These are phyloP conservation scores for Canis aureus DNA, from an alignment of 2,113 vertebrate species.

Conservation along the genomic window DNA sequence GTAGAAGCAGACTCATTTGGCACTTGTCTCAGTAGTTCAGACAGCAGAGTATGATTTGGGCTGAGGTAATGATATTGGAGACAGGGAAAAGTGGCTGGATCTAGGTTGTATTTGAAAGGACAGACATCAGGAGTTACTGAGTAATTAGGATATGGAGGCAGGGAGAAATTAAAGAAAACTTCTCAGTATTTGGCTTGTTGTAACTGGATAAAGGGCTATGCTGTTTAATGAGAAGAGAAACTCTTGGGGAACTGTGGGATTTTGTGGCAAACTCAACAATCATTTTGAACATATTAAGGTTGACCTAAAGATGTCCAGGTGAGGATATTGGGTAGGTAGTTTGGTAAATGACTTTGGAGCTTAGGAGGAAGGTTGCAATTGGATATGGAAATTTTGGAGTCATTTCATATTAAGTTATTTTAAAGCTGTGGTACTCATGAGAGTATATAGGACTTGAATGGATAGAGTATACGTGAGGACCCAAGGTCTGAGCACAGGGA, in stretches of 20 bases:
- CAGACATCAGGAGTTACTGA: background rate
- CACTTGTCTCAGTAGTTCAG: background rate
- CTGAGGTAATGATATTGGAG: background rate
- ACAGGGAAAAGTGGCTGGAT: background rate
- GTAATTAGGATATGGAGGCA: background rate
- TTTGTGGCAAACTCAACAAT: background rate
- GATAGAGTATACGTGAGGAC: background rate
- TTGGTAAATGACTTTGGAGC: background rate
- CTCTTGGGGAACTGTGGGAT: background rate
- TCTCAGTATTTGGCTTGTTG: conserved; percentile 7
- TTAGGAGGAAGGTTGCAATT: background rate
- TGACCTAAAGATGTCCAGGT: conserved; percentile 4
- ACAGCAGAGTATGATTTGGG: background rate
- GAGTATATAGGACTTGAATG: background rate
- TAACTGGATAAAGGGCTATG: background rate
- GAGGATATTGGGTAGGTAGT: background rate
- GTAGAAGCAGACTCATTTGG: background rate
- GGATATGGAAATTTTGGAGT: background rate
- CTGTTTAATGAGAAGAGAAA: background rate
- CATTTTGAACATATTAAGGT: background rate
- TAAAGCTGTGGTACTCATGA: background rate
- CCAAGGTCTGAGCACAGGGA: background rate
- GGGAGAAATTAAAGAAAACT: background rate
- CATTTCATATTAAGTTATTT: conserved; percentile 16
- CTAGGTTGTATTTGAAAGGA: background rate